Conservation (phyloP, 2,797 vertebrate species). For the Lycodopsis pacificus region DNA sequence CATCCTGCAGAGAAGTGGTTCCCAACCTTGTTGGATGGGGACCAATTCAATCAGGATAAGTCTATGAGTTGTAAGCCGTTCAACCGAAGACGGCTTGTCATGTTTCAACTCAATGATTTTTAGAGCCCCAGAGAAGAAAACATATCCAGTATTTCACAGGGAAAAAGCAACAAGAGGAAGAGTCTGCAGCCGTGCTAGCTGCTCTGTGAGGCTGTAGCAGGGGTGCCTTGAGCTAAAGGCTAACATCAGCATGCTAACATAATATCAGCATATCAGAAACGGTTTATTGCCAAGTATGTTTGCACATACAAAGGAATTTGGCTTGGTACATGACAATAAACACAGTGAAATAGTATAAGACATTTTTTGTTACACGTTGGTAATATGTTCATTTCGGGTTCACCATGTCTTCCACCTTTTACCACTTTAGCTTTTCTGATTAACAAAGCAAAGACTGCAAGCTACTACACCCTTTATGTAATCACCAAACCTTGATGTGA, state of each 20-base stretch:
- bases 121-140: not conserved
- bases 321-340: not conserved
- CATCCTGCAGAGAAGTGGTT: not conserved
- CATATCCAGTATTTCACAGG: not conserved
- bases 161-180: not conserved
- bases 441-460: not conserved
- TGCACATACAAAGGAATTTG: not conserved
- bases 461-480: slow-evolving; percentile 7
- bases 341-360: not conserved
- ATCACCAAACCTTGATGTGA: slow-evolving; percentile 22
- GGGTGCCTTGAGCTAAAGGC: too few relatives aligned
- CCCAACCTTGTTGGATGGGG: not conserved
- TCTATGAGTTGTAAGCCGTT: not conserved
- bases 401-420: not conserved
- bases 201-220: not conserved
- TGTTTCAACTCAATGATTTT: slow-evolving; percentile 1
- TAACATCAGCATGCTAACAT: not conserved
- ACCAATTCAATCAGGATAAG: not conserved
- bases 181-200: not conserved
- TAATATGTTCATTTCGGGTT: not conserved
- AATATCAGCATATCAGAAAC: not conserved
- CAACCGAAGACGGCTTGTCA: too few relatives aligned
- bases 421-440: not conserved
- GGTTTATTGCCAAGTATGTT: not conserved
- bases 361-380: not conserved